Percentiles rank a stretch among this genome's conserved stretches.
phyloP scores from a whole-genome alignment of 1,140 invertebrate species.

The Neelides sp. region DNA sequence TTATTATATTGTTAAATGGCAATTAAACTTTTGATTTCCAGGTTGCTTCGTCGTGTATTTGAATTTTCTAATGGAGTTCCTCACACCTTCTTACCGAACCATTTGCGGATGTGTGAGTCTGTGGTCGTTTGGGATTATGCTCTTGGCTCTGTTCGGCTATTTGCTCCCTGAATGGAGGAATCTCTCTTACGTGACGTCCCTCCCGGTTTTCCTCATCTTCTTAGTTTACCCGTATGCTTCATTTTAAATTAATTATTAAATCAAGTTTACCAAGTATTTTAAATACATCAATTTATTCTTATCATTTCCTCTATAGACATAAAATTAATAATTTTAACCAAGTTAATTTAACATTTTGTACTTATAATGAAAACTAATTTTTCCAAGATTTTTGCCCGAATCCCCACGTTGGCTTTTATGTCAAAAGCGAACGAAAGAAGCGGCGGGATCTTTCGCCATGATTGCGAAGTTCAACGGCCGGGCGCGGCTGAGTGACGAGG shows the following conservation, averaged over 20 bases:
- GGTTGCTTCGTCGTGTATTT: slow-evolving; percentile 24
- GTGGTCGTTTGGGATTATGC: slow-evolving; percentile 28
- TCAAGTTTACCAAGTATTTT: slow-evolving; percentile 5
- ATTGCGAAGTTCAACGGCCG: slow-evolving; percentile 19
- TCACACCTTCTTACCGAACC: slow-evolving; percentile 24
- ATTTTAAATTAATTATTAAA: not conserved
- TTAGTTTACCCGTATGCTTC: slow-evolving; percentile 14
- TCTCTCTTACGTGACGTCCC: slow-evolving; percentile 6
- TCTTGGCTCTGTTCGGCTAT: slow-evolving; percentile 23
- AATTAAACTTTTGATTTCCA: slow-evolving; percentile 4
- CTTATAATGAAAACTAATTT: not conserved
- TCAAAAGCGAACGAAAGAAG: slow-evolving; percentile 11
- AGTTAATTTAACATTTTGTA: too few relatives aligned
- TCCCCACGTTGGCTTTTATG: slow-evolving; percentile 20
- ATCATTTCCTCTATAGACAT: not conserved
- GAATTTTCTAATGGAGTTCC: slow-evolving; percentile 28
- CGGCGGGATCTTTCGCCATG: slow-evolving; percentile 7
- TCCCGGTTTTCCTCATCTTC: slow-evolving; percentile 18
- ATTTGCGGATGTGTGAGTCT: slow-evolving; percentile 26
- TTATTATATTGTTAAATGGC: too few relatives aligned
- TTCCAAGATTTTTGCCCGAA: slow-evolving; percentile 14
- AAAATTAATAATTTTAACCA: too few relatives aligned
- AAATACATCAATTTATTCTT: not conserved
- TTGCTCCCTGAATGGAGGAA: slow-evolving; percentile 17
- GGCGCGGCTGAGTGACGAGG: not conserved